Conservation (phyloP, 53 echinoderm and acorn worm species). For the Stichopus horrens region DNA sequence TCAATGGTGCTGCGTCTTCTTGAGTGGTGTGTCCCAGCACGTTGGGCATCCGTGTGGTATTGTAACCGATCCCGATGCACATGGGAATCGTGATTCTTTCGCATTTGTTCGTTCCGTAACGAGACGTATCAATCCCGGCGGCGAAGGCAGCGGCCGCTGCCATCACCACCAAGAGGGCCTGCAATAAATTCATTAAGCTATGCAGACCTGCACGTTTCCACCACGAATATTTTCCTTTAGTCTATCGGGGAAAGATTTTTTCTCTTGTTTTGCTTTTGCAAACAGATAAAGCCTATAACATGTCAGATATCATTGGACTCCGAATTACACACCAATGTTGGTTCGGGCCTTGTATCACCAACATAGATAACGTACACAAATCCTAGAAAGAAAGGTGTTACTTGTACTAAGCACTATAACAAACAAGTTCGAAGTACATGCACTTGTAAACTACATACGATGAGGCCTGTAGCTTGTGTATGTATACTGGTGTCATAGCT, state of each 20-base stretch:
- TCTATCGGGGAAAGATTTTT: too few relatives aligned
- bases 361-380: neutral
- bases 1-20: conserved; percentile 82
- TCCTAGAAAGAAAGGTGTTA: neutral
- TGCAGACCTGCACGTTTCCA: too few relatives aligned
- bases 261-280: neutral
- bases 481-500: neutral
- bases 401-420: conserved; percentile 1
- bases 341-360: conserved; percentile 12
- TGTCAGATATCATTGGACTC: neutral
- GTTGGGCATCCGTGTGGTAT: conserved; percentile 95
- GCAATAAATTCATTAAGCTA: too few relatives aligned
- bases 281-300: neutral
- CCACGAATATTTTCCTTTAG: too few relatives aligned
- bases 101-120: conserved; percentile 57
- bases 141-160: conserved; percentile 12
- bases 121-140: conserved; percentile 35
- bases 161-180: conserved; percentile 1
- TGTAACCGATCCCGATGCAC: conserved; percentile 95
- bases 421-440: conserved; percentile 35
- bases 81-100: conserved; percentile 93
- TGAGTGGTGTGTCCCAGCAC: conserved; percentile 83
- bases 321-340: conserved; percentile 25
- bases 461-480: neutral
- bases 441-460: neutral